Evolutionary conservation across 2,797 vertebrate species (phyloP).

Genomic region (Apogon hyalosoma): DNA sequence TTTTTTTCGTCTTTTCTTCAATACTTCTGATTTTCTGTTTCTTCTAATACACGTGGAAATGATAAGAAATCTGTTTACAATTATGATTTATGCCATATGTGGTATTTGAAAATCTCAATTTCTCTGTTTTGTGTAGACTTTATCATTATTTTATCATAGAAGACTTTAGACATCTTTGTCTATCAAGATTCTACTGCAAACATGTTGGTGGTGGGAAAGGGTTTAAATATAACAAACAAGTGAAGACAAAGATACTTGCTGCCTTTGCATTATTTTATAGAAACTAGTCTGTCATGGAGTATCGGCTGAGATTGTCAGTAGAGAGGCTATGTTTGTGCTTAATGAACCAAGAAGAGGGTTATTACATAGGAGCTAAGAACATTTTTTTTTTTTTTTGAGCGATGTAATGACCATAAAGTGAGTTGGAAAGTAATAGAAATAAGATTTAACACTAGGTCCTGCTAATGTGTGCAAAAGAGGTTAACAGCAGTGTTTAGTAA

Average conservation of each 20-base stretch:
- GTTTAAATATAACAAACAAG: slow-evolving; percentile 61
- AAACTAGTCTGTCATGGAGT: slow-evolving; percentile 58
- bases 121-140: slow-evolving; percentile 2
- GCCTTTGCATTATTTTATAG: slow-evolving; percentile 67
- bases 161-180: background rate
- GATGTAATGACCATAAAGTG: slow-evolving; percentile 78
- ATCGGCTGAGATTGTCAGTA: slow-evolving; percentile 67
- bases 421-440: slow-evolving; percentile 79
- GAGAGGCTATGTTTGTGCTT: slow-evolving; percentile 68
- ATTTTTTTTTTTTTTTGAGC: slow-evolving; percentile 75
- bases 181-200: slow-evolving; percentile 6
- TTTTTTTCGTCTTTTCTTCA: no score
- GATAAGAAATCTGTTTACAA: slow-evolving; percentile 2
- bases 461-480: slow-evolving; percentile 80
- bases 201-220: slow-evolving; percentile 14
- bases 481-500: slow-evolving; percentile 84
- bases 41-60: no score
- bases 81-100: background rate
- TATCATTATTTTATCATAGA: background rate
- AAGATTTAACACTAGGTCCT: slow-evolving; percentile 79
- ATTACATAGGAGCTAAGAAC: slow-evolving; percentile 72
- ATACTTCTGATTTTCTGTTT: no score
- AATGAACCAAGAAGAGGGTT: slow-evolving; percentile 82
- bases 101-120: background rate
- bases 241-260: slow-evolving; percentile 59